phyloP scores from a whole-genome alignment of 1,140 invertebrate species.

The Pogonus chalceus region DNA sequence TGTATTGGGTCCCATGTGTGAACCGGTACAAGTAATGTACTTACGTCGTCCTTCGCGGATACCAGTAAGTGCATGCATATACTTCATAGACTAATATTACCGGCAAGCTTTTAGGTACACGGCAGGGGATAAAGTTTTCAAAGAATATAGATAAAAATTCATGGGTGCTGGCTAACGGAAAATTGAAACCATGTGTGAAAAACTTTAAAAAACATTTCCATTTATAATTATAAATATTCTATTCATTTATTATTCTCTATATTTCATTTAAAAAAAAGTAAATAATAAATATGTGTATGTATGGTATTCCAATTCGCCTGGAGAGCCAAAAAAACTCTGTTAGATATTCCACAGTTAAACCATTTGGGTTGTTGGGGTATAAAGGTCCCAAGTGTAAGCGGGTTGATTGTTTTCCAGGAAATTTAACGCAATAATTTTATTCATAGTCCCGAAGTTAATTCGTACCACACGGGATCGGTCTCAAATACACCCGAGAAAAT shows the following conservation, averaged over 20 bases:
- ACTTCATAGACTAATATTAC: slow-evolving; percentile 4
- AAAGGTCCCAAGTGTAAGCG: background rate
- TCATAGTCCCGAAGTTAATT: background rate
- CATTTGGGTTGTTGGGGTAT: background rate
- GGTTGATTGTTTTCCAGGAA: slow-evolving; percentile 3
- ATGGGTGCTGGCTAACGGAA: background rate
- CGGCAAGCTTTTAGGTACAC: background rate
- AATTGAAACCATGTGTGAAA: slow-evolving; percentile 3
- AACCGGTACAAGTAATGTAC: background rate
- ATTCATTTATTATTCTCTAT: no score
- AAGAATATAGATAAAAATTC: slow-evolving; percentile 8
- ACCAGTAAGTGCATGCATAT: slow-evolving; percentile 4
- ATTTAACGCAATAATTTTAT: slow-evolving; percentile 7
- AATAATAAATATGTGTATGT: no score
- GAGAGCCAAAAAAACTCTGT: background rate
- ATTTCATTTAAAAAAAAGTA: no score
- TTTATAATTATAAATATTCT: no score
- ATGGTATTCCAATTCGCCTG: no score
- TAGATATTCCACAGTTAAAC: no score
- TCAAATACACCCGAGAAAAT: no score
- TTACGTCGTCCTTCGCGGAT: background rate
- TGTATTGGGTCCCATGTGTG: slow-evolving; percentile 4
- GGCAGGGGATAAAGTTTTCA: slow-evolving; percentile 1
- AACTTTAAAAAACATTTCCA: no score
- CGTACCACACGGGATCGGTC: no score